Evolutionary conservation across 2,888 invertebrate genomes (phyloP), one percentile per base, ranked within the genome.

Genomic region (Napeogenes sylphis): DNA sequence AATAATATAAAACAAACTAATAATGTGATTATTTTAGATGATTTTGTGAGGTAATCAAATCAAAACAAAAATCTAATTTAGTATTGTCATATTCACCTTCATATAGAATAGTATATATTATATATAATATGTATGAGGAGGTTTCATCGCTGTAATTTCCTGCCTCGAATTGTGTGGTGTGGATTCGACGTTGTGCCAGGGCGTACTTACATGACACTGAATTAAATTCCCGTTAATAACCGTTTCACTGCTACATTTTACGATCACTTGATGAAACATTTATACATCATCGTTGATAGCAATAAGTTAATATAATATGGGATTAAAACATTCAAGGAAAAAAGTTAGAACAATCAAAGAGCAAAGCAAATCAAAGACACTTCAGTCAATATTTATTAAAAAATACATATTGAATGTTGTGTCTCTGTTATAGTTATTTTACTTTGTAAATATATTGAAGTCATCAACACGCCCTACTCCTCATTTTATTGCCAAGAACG

Each of bases 71-170:
- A 0, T 21, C 21, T 21, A 21, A 21, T 21, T 21, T 21, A 21
- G 21, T 21, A 21, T 21, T 21, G 21, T 21, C 35, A 21, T n/a
- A 21, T 6, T 21, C 10, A 51, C n/a, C 21, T 51, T 21, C 8
- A 51, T 51, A 8, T 21, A 38, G 21, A 21, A 21, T 0, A 21
- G 21, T 51, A n/a, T 47, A 45, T 47, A 45, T 59, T 32, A 21
- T 38, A 38, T 53, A 47, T 35, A 45, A 56, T 35, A 21, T 55
- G 54, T 38, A 64, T 55, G 63, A 60, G 45, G 53, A 45, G 63
- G 57, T 45, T 55, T 47, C 57, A 64, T 46, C 45, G 60, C 45
- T 56, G 58, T 58, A 65, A 65, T 65, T 65, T 65, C 64, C 64
- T 62, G 64, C n/a, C 54, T 54, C 54, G 59, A 62, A 65, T 62